These are phyloP conservation scores for Girardinus metallicus DNA, from an alignment of 2,797 vertebrate genomes.

Conservation along the genomic window DNA sequence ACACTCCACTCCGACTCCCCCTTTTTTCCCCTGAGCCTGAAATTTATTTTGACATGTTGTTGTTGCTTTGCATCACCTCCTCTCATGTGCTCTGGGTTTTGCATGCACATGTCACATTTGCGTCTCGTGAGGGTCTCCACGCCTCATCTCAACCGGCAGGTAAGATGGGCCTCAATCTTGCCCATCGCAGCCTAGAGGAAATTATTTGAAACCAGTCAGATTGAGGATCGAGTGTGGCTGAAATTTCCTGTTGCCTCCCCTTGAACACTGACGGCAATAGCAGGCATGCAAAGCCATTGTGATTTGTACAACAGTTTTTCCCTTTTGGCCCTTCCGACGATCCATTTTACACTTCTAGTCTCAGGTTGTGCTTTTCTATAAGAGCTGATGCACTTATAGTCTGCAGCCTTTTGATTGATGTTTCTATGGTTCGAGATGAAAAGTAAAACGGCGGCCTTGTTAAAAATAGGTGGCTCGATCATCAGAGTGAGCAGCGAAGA, in stretches of 20 bases:
- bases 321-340: conserved; percentile 18
- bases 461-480: conserved; percentile 43
- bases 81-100: conserved; percentile 4
- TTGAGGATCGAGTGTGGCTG: conserved; percentile 3
- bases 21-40: neutral
- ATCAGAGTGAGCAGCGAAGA: neutral
- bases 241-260: neutral
- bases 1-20: neutral
- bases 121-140: conserved; percentile 6
- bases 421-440: conserved; percentile 41
- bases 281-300: conserved; percentile 7
- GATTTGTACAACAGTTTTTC: conserved; percentile 5
- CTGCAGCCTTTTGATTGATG: conserved; percentile 51
- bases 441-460: conserved; percentile 35
- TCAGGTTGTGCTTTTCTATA: conserved; percentile 29
- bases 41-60: conserved; percentile 8
- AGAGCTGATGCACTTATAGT: conserved; percentile 47
- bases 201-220: conserved; percentile 23
- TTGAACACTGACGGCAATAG: conserved; percentile 3
- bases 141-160: conserved; percentile 16
- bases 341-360: conserved; percentile 33
- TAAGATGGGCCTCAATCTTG: neutral
- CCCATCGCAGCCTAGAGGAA: conserved; percentile 22
- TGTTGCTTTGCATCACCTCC: conserved; percentile 3
- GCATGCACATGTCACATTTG: conserved; percentile 12